A percentile compares a stretch with the other conserved stretches of the same genome.
These are phyloP conservation scores for Anguilla obscura DNA, from an alignment of 2,797 vertebrate genomes.

Conservation along the genomic window DNA sequence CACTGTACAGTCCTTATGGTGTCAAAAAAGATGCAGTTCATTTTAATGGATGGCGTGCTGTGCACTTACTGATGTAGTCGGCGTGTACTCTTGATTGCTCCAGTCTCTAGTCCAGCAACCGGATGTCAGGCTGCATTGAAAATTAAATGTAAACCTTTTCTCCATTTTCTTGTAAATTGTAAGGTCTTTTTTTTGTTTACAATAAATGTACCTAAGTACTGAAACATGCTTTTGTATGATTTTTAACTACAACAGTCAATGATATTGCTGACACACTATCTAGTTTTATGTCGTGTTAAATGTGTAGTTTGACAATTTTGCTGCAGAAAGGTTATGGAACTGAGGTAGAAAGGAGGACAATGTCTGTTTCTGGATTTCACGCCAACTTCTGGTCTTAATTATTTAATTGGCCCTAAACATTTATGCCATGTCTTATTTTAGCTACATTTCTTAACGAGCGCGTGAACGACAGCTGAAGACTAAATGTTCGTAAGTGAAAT, in stretches of 20 bases:
- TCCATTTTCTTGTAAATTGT: constrained; percentile 77
- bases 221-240: constrained; percentile 40
- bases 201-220: constrained; percentile 78
- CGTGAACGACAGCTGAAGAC: too few relatives aligned
- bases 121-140: constrained; percentile 74
- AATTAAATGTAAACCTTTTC: constrained; percentile 68
- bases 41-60: constrained; percentile 69
- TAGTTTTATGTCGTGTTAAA: constrained; percentile 14
- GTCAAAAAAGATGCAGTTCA: constrained; percentile 61
- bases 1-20: constrained; percentile 81
- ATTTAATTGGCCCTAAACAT: too few relatives aligned
- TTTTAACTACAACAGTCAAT: background rate
- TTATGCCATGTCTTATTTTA: too few relatives aligned
- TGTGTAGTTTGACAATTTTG: background rate
- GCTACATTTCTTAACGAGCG: too few relatives aligned
- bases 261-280: background rate
- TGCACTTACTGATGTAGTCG: constrained; percentile 77
- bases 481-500: too few relatives aligned
- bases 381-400: too few relatives aligned
- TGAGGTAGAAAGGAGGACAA: too few relatives aligned
- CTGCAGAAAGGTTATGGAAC: background rate
- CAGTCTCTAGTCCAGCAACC: constrained; percentile 74
- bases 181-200: constrained; percentile 75
- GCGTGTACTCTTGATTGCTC: constrained; percentile 70
- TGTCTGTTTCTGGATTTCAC: too few relatives aligned